These are phyloP conservation scores for Cladorhizidae sp. DNA, from an alignment of 37 sponge, comb jelly and placozoan species.

Conservation along the genomic window DNA sequence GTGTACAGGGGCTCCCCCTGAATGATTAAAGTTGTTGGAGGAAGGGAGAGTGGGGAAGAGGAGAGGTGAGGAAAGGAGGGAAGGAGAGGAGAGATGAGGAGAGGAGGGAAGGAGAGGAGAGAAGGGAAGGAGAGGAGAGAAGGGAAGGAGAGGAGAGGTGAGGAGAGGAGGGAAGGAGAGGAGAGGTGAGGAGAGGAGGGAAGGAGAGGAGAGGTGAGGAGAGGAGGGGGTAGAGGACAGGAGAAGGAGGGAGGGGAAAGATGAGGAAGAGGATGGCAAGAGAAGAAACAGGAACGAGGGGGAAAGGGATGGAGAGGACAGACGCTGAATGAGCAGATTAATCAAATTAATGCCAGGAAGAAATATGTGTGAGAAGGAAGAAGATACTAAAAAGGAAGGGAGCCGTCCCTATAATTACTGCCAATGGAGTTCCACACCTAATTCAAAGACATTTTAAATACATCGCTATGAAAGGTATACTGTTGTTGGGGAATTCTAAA, in stretches of 20 bases:
- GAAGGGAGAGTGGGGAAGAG: too few species aligned
- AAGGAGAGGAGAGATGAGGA: neutral
- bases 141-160: neutral
- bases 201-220: slow-evolving; percentile 2
- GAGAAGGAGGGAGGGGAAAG: slow-evolving; percentile 14
- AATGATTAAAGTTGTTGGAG: neutral
- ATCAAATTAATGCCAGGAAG: too few species aligned
- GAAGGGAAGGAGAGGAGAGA: neutral
- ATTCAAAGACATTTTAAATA: too few species aligned
- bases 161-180: neutral
- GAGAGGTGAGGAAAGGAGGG: neutral
- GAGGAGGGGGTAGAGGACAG: slow-evolving; percentile 8
- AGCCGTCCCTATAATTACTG: too few species aligned
- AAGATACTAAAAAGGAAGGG: too few species aligned
- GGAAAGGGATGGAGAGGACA: neutral
- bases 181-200: neutral
- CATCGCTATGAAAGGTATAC: too few species aligned
- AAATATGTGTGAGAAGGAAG: too few species aligned
- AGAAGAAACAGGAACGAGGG: neutral
- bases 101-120: neutral
- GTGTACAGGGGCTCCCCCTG: slow-evolving; percentile 76
- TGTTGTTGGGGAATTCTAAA: too few species aligned
- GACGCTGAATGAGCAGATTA: too few species aligned
- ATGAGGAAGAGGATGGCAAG: neutral
- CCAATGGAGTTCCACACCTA: too few species aligned